Percentiles rank a stretch among this genome's conserved stretches.
Evolutionary conservation across 2,113 vertebrate species (phyloP).

Genomic region (Rutilus rutilus): DNA sequence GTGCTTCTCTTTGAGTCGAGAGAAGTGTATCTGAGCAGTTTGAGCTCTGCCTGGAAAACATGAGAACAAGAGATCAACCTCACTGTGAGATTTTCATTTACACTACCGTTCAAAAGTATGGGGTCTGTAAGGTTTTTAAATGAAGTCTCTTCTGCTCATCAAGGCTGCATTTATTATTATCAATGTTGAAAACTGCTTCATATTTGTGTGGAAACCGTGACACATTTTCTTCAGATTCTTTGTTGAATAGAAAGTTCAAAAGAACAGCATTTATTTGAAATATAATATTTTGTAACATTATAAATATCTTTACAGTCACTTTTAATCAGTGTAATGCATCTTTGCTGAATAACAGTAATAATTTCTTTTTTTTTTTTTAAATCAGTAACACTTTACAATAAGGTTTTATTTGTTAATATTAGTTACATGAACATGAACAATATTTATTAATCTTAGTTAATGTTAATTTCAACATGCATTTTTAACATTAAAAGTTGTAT

Average conservation of each 20-base stretch:
- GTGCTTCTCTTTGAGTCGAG: constrained; percentile 93
- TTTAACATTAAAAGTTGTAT: too few relatives aligned
- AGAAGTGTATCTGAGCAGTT: constrained; percentile 88
- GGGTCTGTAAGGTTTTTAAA: too few relatives aligned
- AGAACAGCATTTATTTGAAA: neutral
- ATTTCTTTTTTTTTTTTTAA: neutral
- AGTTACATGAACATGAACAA: too few relatives aligned
- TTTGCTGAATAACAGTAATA: neutral
- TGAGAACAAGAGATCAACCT: neutral
- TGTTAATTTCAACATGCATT: too few relatives aligned
- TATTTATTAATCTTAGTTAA: too few relatives aligned
- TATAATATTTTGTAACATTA: neutral
- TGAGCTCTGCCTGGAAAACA: constrained; percentile 82
- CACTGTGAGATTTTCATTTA: neutral
- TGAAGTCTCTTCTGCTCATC: neutral
- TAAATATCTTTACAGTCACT: neutral
- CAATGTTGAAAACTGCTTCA: neutral
- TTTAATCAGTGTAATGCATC: neutral
- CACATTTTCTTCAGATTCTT: neutral
- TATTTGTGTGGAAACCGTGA: neutral
- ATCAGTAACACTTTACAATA: too few relatives aligned
- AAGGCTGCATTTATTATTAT: neutral
- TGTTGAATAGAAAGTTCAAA: neutral
- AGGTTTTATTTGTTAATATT: too few relatives aligned
- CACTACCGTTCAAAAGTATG: neutral